Evolutionary conservation across 2,797 vertebrate species (phyloP).

Genomic region (Cyprinella venusta): DNA sequence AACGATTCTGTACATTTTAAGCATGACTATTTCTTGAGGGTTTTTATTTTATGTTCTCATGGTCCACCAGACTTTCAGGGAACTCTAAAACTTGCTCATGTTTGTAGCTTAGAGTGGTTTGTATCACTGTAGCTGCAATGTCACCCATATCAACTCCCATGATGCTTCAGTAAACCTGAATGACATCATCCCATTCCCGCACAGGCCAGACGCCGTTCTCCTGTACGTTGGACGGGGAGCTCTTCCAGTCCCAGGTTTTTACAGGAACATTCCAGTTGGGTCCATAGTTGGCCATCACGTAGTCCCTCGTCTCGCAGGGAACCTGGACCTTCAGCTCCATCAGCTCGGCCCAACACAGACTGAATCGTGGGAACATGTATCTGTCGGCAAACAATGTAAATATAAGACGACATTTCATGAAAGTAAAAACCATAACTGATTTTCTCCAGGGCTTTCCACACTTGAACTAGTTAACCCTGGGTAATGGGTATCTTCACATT

Average conservation of each 20-base stretch:
- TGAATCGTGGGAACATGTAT: conserved; percentile 80
- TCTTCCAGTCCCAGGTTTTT: conserved; percentile 93
- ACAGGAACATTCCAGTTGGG: conserved; percentile 86
- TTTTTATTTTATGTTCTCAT: not conserved
- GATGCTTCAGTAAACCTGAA: conserved; percentile 85
- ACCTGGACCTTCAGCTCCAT: conserved; percentile 88
- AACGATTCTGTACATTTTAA: not conserved
- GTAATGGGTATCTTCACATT: too few relatives aligned
- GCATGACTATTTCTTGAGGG: not conserved
- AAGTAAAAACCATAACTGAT: too few relatives aligned
- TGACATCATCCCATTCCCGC: conserved; percentile 87
- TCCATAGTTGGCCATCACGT: conserved; percentile 91
- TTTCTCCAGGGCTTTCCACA: too few relatives aligned
- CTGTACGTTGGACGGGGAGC: conserved; percentile 87
- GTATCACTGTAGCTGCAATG: too few relatives aligned
- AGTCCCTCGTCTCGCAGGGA: conserved; percentile 88
- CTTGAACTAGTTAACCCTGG: too few relatives aligned
- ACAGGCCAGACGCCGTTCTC: conserved; percentile 90
- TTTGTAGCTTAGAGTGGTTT: not conserved
- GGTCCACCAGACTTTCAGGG: not conserved
- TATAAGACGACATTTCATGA: not conserved
- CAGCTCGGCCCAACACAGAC: conserved; percentile 91
- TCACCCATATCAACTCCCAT: not conserved
- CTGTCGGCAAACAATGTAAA: conserved; percentile 60
- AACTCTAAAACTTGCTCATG: not conserved